These are phyloP conservation scores for Pecten maximus DNA, from an alignment of 2,888 invertebrate species.

Conservation along the genomic window DNA sequence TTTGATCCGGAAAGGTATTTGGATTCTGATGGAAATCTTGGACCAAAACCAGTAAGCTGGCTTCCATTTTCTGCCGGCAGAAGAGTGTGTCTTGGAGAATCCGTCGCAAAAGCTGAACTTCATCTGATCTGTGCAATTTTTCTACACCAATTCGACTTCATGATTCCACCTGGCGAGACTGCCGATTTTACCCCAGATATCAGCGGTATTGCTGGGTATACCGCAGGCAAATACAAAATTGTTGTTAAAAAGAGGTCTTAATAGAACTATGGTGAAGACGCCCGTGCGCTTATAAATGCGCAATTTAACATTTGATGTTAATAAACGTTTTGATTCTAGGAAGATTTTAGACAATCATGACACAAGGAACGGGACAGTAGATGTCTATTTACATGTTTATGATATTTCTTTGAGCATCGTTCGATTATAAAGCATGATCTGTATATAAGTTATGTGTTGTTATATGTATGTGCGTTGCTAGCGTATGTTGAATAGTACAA, in stretches of 20 bases:
- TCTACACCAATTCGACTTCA: slow-evolving; percentile 63
- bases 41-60: slow-evolving; percentile 68
- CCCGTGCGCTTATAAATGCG: too few species aligned
- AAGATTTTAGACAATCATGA: too few species aligned
- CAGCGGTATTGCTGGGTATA: neutral
- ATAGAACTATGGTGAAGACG: too few species aligned
- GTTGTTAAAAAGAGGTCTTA: slow-evolving; percentile 49
- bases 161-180: slow-evolving; percentile 55
- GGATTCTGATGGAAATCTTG: slow-evolving; percentile 67
- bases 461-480: too few species aligned
- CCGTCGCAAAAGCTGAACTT: slow-evolving; percentile 71
- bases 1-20: slow-evolving; percentile 74
- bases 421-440: too few species aligned
- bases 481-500: too few species aligned
- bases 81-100: slow-evolving; percentile 74
- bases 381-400: too few species aligned
- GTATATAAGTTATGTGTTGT: too few species aligned
- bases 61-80: slow-evolving; percentile 75
- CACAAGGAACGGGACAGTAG: too few species aligned
- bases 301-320: too few species aligned
- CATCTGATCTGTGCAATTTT: slow-evolving; percentile 65
- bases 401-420: too few species aligned
- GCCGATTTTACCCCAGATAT: slow-evolving; percentile 46
- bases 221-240: slow-evolving; percentile 52
- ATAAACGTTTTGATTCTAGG: too few species aligned